These are phyloP conservation scores for Scyliorhinus canicula DNA, from an alignment of 2,797 vertebrate genomes.

Conservation along the genomic window DNA sequence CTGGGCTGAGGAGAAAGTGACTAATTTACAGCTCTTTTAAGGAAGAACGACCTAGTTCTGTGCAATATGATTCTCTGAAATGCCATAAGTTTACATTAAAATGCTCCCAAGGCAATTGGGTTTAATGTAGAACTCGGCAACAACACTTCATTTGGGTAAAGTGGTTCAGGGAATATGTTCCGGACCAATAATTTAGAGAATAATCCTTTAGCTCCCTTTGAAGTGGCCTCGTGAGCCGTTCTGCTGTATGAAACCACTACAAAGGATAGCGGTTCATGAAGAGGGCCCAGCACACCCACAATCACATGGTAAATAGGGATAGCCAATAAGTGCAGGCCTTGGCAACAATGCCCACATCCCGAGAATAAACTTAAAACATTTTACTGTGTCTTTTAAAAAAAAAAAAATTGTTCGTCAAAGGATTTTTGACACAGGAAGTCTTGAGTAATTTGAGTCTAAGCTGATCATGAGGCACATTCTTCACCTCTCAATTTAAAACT, in stretches of 20 bases:
- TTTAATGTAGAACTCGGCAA: background rate
- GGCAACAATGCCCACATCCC: background rate
- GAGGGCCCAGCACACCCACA: background rate
- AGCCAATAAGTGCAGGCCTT: background rate
- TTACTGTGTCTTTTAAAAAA: background rate
- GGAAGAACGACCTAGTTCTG: background rate
- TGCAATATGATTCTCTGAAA: background rate
- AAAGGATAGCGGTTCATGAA: background rate
- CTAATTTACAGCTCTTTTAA: background rate
- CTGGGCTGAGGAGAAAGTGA: background rate
- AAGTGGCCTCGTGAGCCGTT: no score
- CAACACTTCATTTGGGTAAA: background rate
- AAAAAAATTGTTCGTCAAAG: background rate
- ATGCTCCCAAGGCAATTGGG: background rate
- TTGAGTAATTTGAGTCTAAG: background rate
- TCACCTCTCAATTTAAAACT: background rate
- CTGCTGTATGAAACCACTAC: background rate
- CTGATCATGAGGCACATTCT: background rate
- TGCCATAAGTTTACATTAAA: background rate
- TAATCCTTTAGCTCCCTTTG: background rate
- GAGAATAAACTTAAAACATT: background rate
- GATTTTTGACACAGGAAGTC: background rate
- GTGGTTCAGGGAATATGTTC: background rate
- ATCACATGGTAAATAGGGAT: background rate
- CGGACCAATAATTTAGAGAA: background rate